These are phyloP conservation scores for Zaprionus bogoriensis DNA, from an alignment of 2,888 invertebrate species.

Conservation along the genomic window DNA sequence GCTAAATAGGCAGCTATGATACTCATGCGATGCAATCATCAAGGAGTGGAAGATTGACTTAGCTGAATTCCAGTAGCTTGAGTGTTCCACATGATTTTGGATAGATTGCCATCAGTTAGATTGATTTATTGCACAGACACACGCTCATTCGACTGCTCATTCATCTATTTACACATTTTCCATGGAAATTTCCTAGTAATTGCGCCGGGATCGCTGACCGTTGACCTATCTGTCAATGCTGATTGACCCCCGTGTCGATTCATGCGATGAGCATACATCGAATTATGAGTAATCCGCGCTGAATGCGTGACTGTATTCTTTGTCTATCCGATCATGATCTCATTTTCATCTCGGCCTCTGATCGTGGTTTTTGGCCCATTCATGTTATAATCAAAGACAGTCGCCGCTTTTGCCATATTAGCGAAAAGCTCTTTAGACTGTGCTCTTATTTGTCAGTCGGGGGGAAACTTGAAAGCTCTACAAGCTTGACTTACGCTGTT, in stretches of 20 bases:
- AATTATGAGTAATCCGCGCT: conserved; percentile 30
- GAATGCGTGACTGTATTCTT: conserved; percentile 20
- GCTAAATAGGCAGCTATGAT: background rate
- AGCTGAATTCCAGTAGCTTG: background rate
- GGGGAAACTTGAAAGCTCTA: conserved; percentile 20
- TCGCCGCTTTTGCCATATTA: conserved; percentile 18
- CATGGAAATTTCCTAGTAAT: conserved; percentile 14
- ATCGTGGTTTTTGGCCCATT: conserved; percentile 20
- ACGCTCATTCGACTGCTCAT: no score
- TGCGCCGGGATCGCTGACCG: background rate
- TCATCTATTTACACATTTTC: conserved; percentile 1
- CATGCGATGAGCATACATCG: conserved; percentile 17
- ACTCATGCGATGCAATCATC: no score
- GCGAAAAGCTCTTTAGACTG: conserved; percentile 16
- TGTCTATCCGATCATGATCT: conserved; percentile 24
- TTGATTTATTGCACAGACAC: no score
- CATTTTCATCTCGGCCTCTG: conserved; percentile 14
- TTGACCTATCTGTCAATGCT: conserved; percentile 21
- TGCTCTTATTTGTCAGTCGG: conserved; percentile 50
- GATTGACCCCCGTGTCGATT: conserved; percentile 18
- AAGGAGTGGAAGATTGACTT: background rate
- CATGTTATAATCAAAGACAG: conserved; percentile 30
- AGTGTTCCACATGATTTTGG: background rate
- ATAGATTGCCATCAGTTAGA: no score
- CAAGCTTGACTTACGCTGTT: conserved; percentile 7